A percentile compares a stretch with the other conserved stretches of the same genome.
phyloP scores from a whole-genome alignment of 2,797 vertebrate species.

The Artibeus lituratus region DNA sequence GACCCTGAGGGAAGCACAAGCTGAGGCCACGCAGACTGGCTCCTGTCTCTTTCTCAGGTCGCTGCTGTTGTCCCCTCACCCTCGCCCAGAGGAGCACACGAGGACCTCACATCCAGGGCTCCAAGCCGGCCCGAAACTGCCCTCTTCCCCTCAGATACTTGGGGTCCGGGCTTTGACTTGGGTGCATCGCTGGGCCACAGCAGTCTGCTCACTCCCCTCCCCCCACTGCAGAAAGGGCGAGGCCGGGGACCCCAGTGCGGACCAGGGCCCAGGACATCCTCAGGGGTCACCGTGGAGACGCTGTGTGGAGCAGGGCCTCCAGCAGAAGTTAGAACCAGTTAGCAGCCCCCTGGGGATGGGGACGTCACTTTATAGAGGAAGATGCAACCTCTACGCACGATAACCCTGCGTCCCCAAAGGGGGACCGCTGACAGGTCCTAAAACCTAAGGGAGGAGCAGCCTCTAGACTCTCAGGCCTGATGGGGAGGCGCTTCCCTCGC shows the following conservation, averaged over 20 bases:
- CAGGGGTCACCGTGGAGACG: not conserved
- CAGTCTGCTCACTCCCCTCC: not conserved
- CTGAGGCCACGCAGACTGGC: not conserved
- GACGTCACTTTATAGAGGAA: not conserved
- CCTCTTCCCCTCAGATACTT: not conserved
- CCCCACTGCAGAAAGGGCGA: not conserved
- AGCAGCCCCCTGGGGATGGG: not conserved
- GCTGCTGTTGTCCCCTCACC: no score
- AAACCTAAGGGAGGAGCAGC: not conserved
- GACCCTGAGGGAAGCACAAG: not conserved
- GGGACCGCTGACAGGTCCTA: accelerated
- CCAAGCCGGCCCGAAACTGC: not conserved
- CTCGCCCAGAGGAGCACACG: not conserved
- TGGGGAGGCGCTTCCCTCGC: not conserved
- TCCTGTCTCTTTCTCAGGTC: conserved; percentile 33
- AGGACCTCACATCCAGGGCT: not conserved
- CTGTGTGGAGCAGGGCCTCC: not conserved
- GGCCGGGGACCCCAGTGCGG: not conserved
- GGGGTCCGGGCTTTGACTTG: not conserved
- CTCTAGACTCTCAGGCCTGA: not conserved
- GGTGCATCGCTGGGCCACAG: accelerated
- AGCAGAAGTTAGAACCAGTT: no score
- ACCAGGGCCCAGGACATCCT: not conserved
- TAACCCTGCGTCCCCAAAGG: not conserved
- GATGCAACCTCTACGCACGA: not conserved